Conservation (phyloP, 1,140 invertebrate species). For the Drosophila murphyi region DNA sequence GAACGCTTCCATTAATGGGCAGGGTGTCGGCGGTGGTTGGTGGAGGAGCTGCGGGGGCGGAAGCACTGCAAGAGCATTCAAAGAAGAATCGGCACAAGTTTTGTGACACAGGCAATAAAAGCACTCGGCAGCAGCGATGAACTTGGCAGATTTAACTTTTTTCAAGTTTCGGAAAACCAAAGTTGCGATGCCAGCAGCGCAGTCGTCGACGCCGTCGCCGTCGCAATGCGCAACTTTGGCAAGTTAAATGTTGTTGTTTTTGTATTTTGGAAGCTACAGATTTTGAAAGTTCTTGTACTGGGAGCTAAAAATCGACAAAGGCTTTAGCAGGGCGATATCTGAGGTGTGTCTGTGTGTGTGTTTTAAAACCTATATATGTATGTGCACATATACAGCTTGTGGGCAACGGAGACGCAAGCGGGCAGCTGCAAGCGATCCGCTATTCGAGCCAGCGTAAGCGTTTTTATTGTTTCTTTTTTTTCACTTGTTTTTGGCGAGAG, state of each 20-base stretch:
- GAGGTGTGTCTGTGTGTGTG: conserved; percentile 45
- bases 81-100: conserved; percentile 40
- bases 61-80: conserved; percentile 2
- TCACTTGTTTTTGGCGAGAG: conserved; percentile 40
- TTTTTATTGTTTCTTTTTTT: conserved; percentile 20
- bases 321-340: conserved; percentile 80
- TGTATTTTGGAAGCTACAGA: conserved; percentile 76
- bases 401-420: background rate
- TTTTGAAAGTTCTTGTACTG: conserved; percentile 83
- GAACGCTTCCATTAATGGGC: background rate
- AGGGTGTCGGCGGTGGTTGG: too few species aligned
- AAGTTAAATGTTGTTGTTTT: conserved; percentile 65
- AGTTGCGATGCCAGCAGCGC: conserved; percentile 31
- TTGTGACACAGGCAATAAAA: conserved; percentile 55
- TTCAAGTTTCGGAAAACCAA: conserved; percentile 80
- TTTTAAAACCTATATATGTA: conserved; percentile 20
- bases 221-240: conserved; percentile 65
- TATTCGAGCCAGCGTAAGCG: conserved; percentile 61
- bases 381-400: conserved; percentile 11
- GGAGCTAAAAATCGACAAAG: conserved; percentile 82
- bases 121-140: conserved; percentile 70
- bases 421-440: conserved; percentile 44
- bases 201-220: background rate
- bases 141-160: conserved; percentile 82
- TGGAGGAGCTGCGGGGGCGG: too few species aligned